Base-by-base conservation (phyloP, 2,113 vertebrate species). In the Lepidothrix coronata region DNA sequence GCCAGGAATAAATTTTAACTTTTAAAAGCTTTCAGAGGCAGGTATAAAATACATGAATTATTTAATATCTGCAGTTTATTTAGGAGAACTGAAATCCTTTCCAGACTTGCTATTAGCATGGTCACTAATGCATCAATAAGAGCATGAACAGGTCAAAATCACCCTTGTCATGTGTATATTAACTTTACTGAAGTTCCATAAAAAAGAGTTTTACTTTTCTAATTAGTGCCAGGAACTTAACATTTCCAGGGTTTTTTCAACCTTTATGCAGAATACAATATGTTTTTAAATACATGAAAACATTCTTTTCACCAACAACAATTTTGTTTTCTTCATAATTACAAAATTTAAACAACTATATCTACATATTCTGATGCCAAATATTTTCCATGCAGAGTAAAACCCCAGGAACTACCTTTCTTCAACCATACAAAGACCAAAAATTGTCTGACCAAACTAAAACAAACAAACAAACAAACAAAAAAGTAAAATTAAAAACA, bases 1-100 rank as follows among this genome's bases (percentile, higher is more conserved):
- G 44, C 44, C 77, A 87, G 83, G 61, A 92, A 94, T 76, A 96
- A 97, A 91, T 77, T 86, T 85, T 66, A 93, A 93, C 57, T 63
- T 97, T 93, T 88, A 90, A 95, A 83, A 71, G 67, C 75, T 95
- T 88, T 90, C 52, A 59, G 39, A 85, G 89, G 54, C 15, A 17
- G 31, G n/a, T 62, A 61, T 66, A 66, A 91, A 85, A 61, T 11
- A 70, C 37, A 82, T 83, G 11, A 89, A 85, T 81, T 81, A 79
- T 62, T 93, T 75, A 67, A 51, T 62, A 70, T 25, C 72, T 80
- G 44, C 46, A 88, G 10, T 65, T 16, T 10, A 20, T 83, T 79
- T 73, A 59, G 27, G 30, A 83, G 33, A 68, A 44, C 5, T 16
- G 44, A 73, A 91, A 43, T 65, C 37, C 41, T 46, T 66, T 75